Evolutionary conservation across 2,888 invertebrate genomes (phyloP).

Genomic region (Caenorhabditis macrosperma): DNA sequence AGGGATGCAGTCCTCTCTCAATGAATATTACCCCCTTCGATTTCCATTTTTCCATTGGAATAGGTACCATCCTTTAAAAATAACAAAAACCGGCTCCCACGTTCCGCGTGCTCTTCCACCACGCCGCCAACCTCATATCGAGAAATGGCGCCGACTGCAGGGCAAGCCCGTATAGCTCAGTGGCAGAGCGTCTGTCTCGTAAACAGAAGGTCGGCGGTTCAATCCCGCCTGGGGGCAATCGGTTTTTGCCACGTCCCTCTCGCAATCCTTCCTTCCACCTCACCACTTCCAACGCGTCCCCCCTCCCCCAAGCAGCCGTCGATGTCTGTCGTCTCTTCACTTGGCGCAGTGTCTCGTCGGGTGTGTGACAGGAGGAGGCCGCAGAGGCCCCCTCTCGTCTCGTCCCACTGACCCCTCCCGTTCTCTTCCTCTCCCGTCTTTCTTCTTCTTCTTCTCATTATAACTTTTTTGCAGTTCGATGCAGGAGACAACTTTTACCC

Average conservation of each 20-base stretch:
- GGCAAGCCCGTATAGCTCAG: conserved; percentile 78
- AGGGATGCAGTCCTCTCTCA: too few relatives aligned
- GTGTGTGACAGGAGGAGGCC: not conserved
- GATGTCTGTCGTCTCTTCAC: conserved; percentile 8
- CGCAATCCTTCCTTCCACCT: conserved; percentile 23
- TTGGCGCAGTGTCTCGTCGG: conserved; percentile 8
- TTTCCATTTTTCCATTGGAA: too few relatives aligned
- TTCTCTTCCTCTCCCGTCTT: conserved; percentile 9
- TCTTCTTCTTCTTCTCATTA: not conserved
- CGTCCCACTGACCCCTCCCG: conserved; percentile 48
- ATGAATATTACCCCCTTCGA: too few relatives aligned
- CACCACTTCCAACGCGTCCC: conserved; percentile 60
- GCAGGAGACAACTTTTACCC: too few relatives aligned
- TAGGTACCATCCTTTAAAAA: too few relatives aligned
- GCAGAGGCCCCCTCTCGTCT: conserved; percentile 35
- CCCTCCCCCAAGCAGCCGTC: conserved; percentile 22
- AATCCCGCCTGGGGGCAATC: conserved; percentile 65
- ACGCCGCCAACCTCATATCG: too few relatives aligned
- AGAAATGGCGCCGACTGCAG: too few relatives aligned
- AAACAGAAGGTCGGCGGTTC: conserved; percentile 80
- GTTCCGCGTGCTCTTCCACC: too few relatives aligned
- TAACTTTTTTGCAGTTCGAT: not conserved
- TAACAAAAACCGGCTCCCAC: too few relatives aligned
- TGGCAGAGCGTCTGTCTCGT: conserved; percentile 80
- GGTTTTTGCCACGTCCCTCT: not conserved